Base-by-base conservation (phyloP, 1,140 invertebrate genomes). In the Coenobita brevimanus region DNA sequence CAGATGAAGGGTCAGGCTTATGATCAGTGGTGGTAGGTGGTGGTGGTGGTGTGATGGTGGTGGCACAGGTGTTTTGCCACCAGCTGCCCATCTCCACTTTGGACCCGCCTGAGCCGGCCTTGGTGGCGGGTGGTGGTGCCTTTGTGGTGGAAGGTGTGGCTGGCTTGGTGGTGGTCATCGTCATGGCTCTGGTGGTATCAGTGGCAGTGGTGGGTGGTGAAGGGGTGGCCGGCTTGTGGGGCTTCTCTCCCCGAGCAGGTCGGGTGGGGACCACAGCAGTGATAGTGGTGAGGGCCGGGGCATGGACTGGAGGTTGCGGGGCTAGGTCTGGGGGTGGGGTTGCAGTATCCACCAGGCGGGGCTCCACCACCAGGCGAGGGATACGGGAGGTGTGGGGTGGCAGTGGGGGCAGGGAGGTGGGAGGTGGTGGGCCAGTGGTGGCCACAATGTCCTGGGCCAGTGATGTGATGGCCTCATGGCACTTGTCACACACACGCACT, bases 401-500 rank as follows among this genome's bases (percentile, higher is more conserved):
- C 33, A 88, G 64, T 24, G 89, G 86, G 76, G 91, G 86, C 27
- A 89, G 43, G 82, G 60, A 54, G 13, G 89, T 75, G 33, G 82
- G 71, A 80, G 85, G 79, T 17, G 82, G 62, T 13, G 82, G 69
- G 41, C 78, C 78, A 85, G 64, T 87, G 3, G 82, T 91, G 46
- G 89, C 92, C 3, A 93, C 92, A 89, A 94, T 93, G 69, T 94
- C 93, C 83, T 93, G 93, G 27, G 94, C 94, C 85, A 94, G 92
- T 57, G 92, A 92, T 54, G 94, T 94, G 41, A 95, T 95, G 15
- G 93, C 93, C 81, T 94, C 94, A 90, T 95, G 95, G 91, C 95
- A 95, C 89, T 95, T 95, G 91, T 95, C 95, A 92, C 95, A 95
- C 84, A 95, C 94, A 90, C 94, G 94, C 54, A 94, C 93, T 71